A percentile compares a stretch with the other conserved stretches of the same genome.
Evolutionary conservation across 2,888 invertebrate genomes (phyloP).

Genomic region (Ferdinandea cuprea): DNA sequence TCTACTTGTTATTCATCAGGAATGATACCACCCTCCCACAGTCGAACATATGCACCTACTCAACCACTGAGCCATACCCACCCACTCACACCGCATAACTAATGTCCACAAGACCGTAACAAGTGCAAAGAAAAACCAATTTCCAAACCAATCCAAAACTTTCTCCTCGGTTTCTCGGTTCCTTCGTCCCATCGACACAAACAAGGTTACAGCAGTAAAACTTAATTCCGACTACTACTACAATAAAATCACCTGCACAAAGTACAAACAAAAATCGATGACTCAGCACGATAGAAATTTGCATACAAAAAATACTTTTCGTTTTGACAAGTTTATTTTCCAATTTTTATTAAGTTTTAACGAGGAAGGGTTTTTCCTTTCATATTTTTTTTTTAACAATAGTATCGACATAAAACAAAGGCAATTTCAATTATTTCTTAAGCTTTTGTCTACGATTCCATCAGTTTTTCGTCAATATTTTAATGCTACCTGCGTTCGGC

Average conservation of each 20-base stretch:
- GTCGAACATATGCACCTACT: too few relatives aligned
- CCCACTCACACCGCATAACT: too few relatives aligned
- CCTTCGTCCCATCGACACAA: background rate
- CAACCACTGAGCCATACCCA: too few relatives aligned
- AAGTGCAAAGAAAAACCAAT: too few relatives aligned
- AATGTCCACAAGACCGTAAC: too few relatives aligned
- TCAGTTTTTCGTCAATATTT: slow-evolving; percentile 55
- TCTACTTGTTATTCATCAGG: too few relatives aligned
- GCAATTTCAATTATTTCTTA: slow-evolving; percentile 61
- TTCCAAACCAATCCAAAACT: too few relatives aligned
- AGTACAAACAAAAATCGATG: slow-evolving; percentile 59
- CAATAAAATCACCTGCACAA: slow-evolving; percentile 30
- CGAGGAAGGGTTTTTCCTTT: slow-evolving; percentile 15
- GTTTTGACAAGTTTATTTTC: slow-evolving; percentile 20
- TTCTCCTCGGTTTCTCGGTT: too few relatives aligned
- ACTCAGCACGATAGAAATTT: slow-evolving; percentile 42
- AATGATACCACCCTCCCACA: too few relatives aligned
- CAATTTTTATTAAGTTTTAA: slow-evolving; percentile 57
- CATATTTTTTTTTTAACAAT: slow-evolving; percentile 39
- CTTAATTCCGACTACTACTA: background rate
- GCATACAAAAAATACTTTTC: slow-evolving; percentile 10
- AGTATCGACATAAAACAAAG: slow-evolving; percentile 71
- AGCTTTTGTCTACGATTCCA: slow-evolving; percentile 46
- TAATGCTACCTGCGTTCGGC: slow-evolving; percentile 21
- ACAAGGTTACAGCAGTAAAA: slow-evolving; percentile 39